phyloP scores from a whole-genome alignment of 23 tunicate genomes.

The Diplosoma virens region DNA sequence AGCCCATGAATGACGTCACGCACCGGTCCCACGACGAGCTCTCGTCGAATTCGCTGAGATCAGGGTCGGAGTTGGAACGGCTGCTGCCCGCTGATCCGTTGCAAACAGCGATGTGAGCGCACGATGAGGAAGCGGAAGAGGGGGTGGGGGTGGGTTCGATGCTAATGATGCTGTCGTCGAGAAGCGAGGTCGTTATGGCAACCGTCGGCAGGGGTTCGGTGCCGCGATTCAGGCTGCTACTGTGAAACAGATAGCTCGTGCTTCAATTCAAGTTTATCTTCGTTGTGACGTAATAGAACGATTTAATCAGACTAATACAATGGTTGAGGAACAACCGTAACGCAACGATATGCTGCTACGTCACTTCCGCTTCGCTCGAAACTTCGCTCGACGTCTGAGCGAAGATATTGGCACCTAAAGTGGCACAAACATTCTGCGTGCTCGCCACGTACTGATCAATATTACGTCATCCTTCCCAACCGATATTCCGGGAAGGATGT shows the following conservation, averaged over 20 bases:
- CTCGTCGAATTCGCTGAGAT: slow-evolving; percentile 84
- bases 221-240: slow-evolving; percentile 79
- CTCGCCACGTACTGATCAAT: too few relatives aligned
- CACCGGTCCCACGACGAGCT: slow-evolving; percentile 68
- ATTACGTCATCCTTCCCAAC: too few relatives aligned
- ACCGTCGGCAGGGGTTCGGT: slow-evolving; percentile 35
- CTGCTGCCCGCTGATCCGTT: slow-evolving; percentile 79
- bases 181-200: slow-evolving; percentile 72
- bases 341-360: too few relatives aligned
- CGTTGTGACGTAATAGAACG: too few relatives aligned
- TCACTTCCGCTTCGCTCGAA: too few relatives aligned
- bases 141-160: slow-evolving; percentile 45
- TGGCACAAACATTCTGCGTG: too few relatives aligned
- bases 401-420: too few relatives aligned
- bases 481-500: not conserved
- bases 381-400: too few relatives aligned
- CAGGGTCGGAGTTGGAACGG: slow-evolving; percentile 88
- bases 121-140: slow-evolving; percentile 11
- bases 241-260: slow-evolving; percentile 2
- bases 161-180: slow-evolving; percentile 90
- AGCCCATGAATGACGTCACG: not conserved
- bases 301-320: too few relatives aligned
- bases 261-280: too few relatives aligned
- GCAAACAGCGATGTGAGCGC: slow-evolving; percentile 38
- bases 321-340: too few relatives aligned